Evolutionary conservation across 2,797 vertebrate species (phyloP).

Genomic region (Zenarchopterus dispar): DNA sequence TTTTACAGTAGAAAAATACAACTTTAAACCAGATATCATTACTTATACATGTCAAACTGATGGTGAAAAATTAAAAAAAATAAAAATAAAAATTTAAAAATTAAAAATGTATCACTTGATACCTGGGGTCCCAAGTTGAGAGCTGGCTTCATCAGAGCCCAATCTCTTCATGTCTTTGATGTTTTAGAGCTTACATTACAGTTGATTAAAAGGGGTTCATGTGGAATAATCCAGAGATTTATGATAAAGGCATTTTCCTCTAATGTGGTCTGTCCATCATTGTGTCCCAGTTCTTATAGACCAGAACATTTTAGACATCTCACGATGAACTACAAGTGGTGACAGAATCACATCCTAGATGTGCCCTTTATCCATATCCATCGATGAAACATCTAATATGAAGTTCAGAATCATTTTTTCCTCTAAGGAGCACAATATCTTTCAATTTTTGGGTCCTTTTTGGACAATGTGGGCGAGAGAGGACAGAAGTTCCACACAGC

Average conservation of each 20-base stretch:
- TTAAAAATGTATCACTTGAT: conserved; percentile 10
- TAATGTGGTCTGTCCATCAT: conserved; percentile 13
- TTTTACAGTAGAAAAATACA: conserved; percentile 58
- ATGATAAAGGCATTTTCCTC: too few relatives aligned
- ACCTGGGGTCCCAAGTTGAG: conserved; percentile 2
- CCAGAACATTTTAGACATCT: conserved; percentile 79
- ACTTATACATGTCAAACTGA: conserved; percentile 27
- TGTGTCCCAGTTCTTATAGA: conserved; percentile 82
- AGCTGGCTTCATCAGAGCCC: background rate
- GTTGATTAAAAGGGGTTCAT: conserved; percentile 3
- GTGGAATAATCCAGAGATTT: conserved; percentile 61
- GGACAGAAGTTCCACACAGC: conserved; percentile 30
- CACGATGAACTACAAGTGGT: conserved; percentile 10
- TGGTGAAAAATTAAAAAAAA: background rate
- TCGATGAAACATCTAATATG: conserved; percentile 33
- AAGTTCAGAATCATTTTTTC: conserved; percentile 24
- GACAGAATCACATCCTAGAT: conserved; percentile 23
- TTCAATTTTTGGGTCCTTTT: conserved; percentile 37
- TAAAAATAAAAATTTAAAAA: conserved; percentile 8
- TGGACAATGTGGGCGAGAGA: conserved; percentile 7
- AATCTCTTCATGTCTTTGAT: conserved; percentile 13
- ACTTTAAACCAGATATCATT: conserved; percentile 17
- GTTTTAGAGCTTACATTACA: conserved; percentile 30
- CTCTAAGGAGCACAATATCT: conserved; percentile 34
- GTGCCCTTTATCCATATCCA: conserved; percentile 25